Base-by-base conservation (phyloP, 2,888 invertebrate genomes). In the Heteromyza rotundicornis region DNA sequence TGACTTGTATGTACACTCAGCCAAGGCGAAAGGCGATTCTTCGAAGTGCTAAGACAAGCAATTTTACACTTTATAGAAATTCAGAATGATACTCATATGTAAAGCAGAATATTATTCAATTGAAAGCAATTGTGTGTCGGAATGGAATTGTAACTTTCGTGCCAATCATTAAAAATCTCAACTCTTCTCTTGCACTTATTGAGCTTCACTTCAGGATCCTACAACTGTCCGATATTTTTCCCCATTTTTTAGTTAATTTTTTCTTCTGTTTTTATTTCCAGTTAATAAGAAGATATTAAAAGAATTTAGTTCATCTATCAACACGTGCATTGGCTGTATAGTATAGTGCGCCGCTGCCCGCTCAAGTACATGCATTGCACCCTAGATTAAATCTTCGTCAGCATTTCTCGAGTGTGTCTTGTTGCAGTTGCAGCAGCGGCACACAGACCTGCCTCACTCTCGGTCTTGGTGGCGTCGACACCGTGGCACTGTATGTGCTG, bases 331-430 rank as follows among this genome's bases (percentile, higher is more conserved):
- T 61, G 65, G 40, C 35, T 44, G 56, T 51, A 36, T 27, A 47
- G 10, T 27, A 27, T 40, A 40, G n/a, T 40, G 57, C 17, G 47
- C 47, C 17, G 35, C 19, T 44, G 27, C 23, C 24, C 16, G 14
- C 52, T 35, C 0, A 14, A 44, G 22, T n/a, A 20, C 24, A 57
- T 47, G 47, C 60, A 61, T 22, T 51, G 56, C 69, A 71, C 72
- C 74, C 74, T 75, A 74, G 74, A 77, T 79, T 72, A 76, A 71
- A 72, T 77, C 79, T 74, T 76, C 75, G 78, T 79, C 79, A 79
- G 80, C 79, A 80, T 53, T 71, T 78, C 74, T 80, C 73, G 70
- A 79, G 78, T 76, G 68, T 65, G 66, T 68, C 66, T 71, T 70
- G 62, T 68, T 14, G 3, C 32, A n/a, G n/a, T n/a, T 35, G 36